phyloP scores from a whole-genome alignment of 2,888 invertebrate genomes.

The Protodeltote pygarga region DNA sequence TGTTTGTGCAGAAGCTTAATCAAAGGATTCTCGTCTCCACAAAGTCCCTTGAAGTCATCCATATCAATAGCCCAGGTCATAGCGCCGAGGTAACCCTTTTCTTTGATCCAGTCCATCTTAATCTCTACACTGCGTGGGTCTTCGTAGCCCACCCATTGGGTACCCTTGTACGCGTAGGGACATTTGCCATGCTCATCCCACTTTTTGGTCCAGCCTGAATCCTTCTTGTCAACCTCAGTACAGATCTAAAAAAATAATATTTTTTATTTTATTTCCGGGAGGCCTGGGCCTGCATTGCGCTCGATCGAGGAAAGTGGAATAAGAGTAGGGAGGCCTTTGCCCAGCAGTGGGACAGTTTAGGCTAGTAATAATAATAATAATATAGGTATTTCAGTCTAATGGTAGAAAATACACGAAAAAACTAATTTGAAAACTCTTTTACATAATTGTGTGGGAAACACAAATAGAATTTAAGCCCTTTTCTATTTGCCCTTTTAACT shows the following conservation, averaged over 20 bases:
- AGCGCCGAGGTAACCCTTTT: conserved; percentile 92
- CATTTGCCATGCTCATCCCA: conserved; percentile 94
- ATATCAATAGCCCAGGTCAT: conserved; percentile 98
- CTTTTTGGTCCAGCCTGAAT: conserved; percentile 92
- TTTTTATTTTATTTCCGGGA: background rate
- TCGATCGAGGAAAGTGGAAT: too few species aligned
- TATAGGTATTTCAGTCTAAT: too few species aligned
- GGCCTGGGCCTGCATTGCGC: too few species aligned
- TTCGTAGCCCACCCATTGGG: conserved; percentile 97
- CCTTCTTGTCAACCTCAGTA: conserved; percentile 89
- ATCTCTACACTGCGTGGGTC: conserved; percentile 93
- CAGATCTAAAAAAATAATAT: conserved; percentile 88
- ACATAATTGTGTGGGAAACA: too few species aligned
- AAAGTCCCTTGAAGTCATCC: conserved; percentile 95
- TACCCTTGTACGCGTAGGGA: conserved; percentile 94
- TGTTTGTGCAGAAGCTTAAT: conserved; percentile 91
- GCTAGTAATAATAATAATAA: too few species aligned
- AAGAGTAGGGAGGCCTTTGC: too few species aligned
- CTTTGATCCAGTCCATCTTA: conserved; percentile 96
- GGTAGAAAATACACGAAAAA: too few species aligned
- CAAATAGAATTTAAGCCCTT: too few species aligned
- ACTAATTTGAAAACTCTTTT: too few species aligned
- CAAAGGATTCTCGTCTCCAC: conserved; percentile 92
- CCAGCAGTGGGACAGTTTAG: too few species aligned
- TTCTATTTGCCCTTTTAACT: too few species aligned